These are phyloP conservation scores for Simalia tracyae DNA, from an alignment of 2,797 vertebrate species.

Conservation along the genomic window DNA sequence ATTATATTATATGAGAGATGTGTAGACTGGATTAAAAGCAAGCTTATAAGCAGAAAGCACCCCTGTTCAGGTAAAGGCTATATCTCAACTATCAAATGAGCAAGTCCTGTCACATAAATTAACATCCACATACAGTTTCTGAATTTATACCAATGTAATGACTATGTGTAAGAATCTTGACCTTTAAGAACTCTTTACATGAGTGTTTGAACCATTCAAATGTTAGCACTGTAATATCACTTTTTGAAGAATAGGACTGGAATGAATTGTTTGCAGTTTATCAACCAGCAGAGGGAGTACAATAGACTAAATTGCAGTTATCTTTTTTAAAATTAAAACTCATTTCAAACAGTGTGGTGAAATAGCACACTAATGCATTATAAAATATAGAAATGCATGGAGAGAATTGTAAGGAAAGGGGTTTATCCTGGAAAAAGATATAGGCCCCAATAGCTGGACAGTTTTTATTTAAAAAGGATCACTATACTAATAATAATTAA, in stretches of 20 bases:
- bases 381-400: background rate
- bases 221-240: slow-evolving; percentile 1
- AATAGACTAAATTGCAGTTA: slow-evolving; percentile 44
- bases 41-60: background rate
- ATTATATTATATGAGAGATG: background rate
- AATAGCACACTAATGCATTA: background rate
- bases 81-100: background rate
- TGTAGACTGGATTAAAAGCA: background rate
- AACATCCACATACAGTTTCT: background rate
- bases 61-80: background rate
- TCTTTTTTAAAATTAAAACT: background rate
- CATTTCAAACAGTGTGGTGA: background rate
- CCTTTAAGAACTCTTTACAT: background rate
- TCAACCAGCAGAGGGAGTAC: slow-evolving; percentile 68
- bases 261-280: slow-evolving; percentile 40
- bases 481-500: background rate
- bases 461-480: background rate
- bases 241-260: background rate
- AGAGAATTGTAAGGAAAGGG: background rate
- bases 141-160: background rate
- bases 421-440: background rate
- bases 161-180: background rate
- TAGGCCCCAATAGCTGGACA: background rate
- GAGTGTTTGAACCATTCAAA: background rate
- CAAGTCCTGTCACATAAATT: background rate